These are phyloP conservation scores for Alloscopus bannaensis DNA, from an alignment of 2,888 invertebrate genomes.

Conservation along the genomic window DNA sequence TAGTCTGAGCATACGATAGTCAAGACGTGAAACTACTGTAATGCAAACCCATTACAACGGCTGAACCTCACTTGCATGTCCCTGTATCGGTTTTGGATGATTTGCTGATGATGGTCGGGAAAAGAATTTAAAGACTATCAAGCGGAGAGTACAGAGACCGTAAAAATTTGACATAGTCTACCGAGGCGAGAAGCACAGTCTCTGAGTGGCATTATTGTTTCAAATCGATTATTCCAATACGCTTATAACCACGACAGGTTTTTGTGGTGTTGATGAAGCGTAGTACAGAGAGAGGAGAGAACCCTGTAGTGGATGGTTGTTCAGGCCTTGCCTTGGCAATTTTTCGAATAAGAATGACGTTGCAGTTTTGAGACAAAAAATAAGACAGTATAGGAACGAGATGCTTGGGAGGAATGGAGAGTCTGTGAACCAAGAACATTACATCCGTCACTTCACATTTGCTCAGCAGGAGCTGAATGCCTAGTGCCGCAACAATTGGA, in stretches of 20 bases:
- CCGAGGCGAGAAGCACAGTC: constrained; percentile 40
- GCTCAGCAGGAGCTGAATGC: constrained; percentile 64
- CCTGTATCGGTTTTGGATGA: too few relatives aligned
- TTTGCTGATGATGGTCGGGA: constrained; percentile 6
- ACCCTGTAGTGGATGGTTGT: constrained; percentile 46
- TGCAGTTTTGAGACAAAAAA: constrained; percentile 64
- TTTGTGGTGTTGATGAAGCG: constrained; percentile 48
- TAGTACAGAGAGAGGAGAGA: constrained; percentile 47
- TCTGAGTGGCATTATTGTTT: constrained; percentile 66
- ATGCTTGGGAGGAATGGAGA: constrained; percentile 36
- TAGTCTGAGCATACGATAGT: too few relatives aligned
- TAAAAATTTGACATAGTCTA: constrained; percentile 37
- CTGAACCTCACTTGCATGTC: too few relatives aligned
- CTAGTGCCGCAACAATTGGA: constrained; percentile 60
- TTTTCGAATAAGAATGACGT: constrained; percentile 66
- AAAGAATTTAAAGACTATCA: constrained; percentile 3
- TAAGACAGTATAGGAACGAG: constrained; percentile 45
- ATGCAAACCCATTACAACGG: too few relatives aligned
- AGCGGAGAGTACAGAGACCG: not conserved
- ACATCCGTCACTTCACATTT: constrained; percentile 64
- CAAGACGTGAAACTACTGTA: too few relatives aligned
- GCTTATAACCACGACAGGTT: constrained; percentile 58
- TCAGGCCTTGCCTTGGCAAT: constrained; percentile 66
- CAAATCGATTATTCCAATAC: constrained; percentile 70
- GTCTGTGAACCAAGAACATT: constrained; percentile 53